These are phyloP conservation scores for Melitaea cinxia DNA, from an alignment of 1,140 invertebrate genomes.

Conservation along the genomic window DNA sequence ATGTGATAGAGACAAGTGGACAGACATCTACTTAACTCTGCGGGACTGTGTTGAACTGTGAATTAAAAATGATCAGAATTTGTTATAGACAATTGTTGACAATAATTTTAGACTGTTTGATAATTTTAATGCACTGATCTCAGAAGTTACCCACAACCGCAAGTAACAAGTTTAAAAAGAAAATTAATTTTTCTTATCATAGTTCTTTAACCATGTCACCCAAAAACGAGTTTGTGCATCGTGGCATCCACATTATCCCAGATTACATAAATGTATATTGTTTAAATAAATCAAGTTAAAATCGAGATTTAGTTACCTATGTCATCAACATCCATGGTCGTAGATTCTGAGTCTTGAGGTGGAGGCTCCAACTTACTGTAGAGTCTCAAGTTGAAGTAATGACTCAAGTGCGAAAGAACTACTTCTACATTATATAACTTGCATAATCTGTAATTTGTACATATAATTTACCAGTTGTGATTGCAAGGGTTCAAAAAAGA, in stretches of 20 bases:
- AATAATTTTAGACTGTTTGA: too few relatives aligned
- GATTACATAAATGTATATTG: background rate
- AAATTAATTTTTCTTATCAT: too few relatives aligned
- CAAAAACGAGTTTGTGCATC: too few relatives aligned
- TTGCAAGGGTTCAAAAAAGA: too few relatives aligned
- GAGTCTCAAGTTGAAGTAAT: conserved; percentile 63
- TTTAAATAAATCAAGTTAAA: background rate
- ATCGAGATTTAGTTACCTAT: conserved; percentile 48
- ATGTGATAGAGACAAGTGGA: conserved; percentile 68
- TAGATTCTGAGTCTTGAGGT: conserved; percentile 65
- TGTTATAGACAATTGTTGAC: too few relatives aligned
- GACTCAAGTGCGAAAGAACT: conserved; percentile 59
- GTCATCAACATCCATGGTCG: conserved; percentile 69
- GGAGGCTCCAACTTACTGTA: conserved; percentile 63
- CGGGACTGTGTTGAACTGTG: conserved; percentile 56
- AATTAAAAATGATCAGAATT: conserved; percentile 36
- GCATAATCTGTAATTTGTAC: conserved; percentile 56
- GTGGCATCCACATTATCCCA: too few relatives aligned
- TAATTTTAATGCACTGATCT: too few relatives aligned
- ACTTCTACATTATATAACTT: conserved; percentile 59
- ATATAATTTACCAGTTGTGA: background rate
- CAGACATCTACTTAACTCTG: conserved; percentile 57
- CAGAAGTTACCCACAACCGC: too few relatives aligned
- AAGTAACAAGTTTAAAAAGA: too few relatives aligned
- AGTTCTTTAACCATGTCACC: too few relatives aligned